Evolutionary conservation across 2,797 vertebrate genomes (phyloP).

Genomic region (Neosilurus mollespiculum): DNA sequence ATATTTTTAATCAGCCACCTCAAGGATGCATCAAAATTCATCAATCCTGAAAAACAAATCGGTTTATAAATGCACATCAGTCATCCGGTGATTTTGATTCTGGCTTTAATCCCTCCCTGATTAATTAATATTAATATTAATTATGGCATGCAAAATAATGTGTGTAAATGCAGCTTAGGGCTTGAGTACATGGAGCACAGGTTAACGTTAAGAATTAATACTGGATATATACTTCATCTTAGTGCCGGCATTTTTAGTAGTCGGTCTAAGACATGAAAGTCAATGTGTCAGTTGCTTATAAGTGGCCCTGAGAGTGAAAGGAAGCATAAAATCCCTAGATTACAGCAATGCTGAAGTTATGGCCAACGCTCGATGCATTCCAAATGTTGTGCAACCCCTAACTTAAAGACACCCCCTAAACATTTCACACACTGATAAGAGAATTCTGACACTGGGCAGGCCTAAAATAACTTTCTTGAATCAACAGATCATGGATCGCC

Average conservation of each 20-base stretch:
- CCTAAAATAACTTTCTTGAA: constrained; percentile 51
- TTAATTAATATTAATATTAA: neutral
- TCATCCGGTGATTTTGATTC: neutral
- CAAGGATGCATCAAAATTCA: neutral
- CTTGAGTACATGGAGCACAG: neutral
- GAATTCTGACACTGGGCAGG: constrained; percentile 26
- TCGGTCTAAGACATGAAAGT: constrained; percentile 56
- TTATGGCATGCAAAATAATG: neutral
- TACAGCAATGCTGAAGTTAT: constrained; percentile 23
- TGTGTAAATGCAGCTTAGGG: neutral
- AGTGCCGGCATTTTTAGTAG: neutral
- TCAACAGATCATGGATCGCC: constrained; percentile 42
- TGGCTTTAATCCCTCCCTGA: neutral
- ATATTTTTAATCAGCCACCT: neutral
- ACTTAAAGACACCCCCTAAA: constrained; percentile 55
- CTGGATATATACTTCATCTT: neutral
- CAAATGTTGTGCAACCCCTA: constrained; percentile 47
- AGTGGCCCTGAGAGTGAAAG: constrained; percentile 37
- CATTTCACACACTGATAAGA: constrained; percentile 43
- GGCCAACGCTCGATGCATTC: constrained; percentile 1
- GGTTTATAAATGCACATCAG: neutral
- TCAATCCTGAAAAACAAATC: neutral
- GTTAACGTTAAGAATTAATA: neutral
- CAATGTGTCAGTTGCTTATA: constrained; percentile 54
- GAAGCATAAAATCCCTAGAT: constrained; percentile 44